A percentile compares a stretch with the other conserved stretches of the same genome.
Evolutionary conservation across 2,797 vertebrate species (phyloP).

Genomic region (Forpus xanthops): DNA sequence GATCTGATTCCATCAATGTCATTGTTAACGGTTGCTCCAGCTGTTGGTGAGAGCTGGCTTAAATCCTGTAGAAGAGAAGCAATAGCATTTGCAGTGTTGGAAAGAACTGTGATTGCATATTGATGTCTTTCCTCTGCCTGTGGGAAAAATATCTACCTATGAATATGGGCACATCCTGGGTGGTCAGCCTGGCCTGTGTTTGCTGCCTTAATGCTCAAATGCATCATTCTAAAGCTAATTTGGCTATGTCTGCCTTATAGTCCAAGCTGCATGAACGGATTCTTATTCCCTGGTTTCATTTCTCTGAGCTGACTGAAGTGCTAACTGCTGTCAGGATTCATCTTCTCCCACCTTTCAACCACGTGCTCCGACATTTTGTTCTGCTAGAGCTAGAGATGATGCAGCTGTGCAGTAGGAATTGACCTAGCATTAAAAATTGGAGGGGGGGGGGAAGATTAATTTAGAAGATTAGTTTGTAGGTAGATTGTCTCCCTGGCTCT

Average conservation of each 20-base stretch:
- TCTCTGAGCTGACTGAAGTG: neutral
- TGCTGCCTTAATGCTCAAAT: neutral
- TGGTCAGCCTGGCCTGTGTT: neutral
- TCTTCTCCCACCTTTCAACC: neutral
- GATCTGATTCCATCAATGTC: neutral
- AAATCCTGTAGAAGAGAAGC: neutral
- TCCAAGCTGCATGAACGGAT: neutral
- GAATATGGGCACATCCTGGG: neutral
- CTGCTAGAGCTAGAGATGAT: neutral
- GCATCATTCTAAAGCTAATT: neutral
- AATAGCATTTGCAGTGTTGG: neutral
- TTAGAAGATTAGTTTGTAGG: neutral
- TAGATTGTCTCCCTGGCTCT: neutral
- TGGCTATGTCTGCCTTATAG: neutral
- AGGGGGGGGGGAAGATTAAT: neutral
- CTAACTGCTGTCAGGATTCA: neutral
- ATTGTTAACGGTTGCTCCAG: neutral
- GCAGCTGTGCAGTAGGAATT: neutral
- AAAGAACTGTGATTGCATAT: neutral
- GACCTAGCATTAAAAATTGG: neutral
- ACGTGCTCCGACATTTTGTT: rapidly evolving
- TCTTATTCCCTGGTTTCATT: neutral
- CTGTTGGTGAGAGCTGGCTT: neutral
- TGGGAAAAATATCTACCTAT: neutral
- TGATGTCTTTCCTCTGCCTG: neutral